Base-by-base conservation (phyloP, 2,797 vertebrate genomes). In the Perdix hodgsoniae region DNA sequence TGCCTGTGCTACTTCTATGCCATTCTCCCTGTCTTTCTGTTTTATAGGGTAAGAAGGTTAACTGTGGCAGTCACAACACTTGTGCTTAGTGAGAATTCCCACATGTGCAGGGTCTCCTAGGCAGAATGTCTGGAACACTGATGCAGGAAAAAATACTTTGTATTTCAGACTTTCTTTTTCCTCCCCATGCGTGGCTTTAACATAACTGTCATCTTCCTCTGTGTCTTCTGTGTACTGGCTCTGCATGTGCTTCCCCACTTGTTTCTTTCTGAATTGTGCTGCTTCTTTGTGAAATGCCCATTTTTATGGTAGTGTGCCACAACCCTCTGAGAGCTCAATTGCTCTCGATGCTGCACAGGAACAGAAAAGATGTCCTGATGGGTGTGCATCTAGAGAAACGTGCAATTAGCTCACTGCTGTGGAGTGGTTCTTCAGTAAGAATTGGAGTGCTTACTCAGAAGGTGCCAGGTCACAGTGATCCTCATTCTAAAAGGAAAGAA, bases 201-300 rank as follows among this genome's bases (percentile, higher is more conserved):
- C 1, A 1, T 8, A 47, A 18, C 40, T 27, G 16, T 50, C 59
- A 22, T 8, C 37, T 45, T 29, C 24, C 0, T 24, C 24, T 23
- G 37, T 2, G 66, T 31, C 3, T 3, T 23, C 57, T 31, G 2
- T 2, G 0, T 21, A 2, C 82, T 6, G 8, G 18, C 2, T 42
- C 73, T 57, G 31, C 29, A 6, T 14, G 7, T 60, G 39, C 1
- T 0, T 67, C 19, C 23, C 79, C 57, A 0, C 26, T 52, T 52
- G 47, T 27, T 47, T 14, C 90, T 67, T 26, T 26, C 29, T 35
- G 52, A 63, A 18, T 35, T 40, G n/a, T 50, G 54, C 59, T 35
- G 39, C 40, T 47, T 83, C 29, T 52, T n/a, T 49, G 42, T 60
- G 52, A 57, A 61, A 19, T 67, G 47, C 19, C 29, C 22, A 0